Conservation (phyloP, 2,888 invertebrate genomes). For the Drosophila suboccidentalis region DNA sequence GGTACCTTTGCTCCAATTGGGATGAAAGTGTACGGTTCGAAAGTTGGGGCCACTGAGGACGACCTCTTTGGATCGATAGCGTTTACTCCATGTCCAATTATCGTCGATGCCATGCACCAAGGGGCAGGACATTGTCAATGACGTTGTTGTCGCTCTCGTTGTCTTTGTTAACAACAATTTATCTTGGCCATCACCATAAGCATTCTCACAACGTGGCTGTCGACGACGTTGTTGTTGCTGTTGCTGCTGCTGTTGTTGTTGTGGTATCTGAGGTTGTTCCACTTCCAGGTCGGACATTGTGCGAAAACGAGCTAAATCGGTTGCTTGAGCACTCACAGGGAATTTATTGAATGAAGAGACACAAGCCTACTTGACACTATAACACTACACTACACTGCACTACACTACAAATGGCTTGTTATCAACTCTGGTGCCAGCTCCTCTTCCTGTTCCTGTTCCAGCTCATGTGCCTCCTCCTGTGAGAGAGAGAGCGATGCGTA, state of each 20-base stretch:
- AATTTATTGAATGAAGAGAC: slow-evolving; percentile 39
- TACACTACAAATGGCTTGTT: slow-evolving; percentile 25
- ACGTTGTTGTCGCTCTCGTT: not conserved
- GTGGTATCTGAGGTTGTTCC: slow-evolving; percentile 25
- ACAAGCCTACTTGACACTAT: slow-evolving; percentile 26
- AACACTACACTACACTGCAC: slow-evolving; percentile 3
- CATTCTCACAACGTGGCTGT: slow-evolving; percentile 20
- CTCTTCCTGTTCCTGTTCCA: not conserved
- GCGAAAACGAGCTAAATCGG: slow-evolving; percentile 16
- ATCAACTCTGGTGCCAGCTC: slow-evolving; percentile 15
- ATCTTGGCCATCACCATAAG: slow-evolving; percentile 15
- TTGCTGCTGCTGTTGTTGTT: slow-evolving; percentile 7
- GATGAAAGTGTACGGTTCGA: slow-evolving; percentile 90
- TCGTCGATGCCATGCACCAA: slow-evolving; percentile 87
- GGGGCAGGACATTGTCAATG: slow-evolving; percentile 53
- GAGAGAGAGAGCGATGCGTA: slow-evolving; percentile 56
- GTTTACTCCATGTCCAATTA: slow-evolving; percentile 89
- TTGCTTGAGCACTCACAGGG: slow-evolving; percentile 23
- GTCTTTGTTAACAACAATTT: not conserved
- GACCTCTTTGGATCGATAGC: slow-evolving; percentile 87
- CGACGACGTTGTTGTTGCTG: slow-evolving; percentile 27
- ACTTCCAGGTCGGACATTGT: slow-evolving; percentile 67
- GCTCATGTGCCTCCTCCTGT: slow-evolving; percentile 11
- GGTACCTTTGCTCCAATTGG: slow-evolving; percentile 91
- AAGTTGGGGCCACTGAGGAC: slow-evolving; percentile 87